Base-by-base conservation (phyloP, 2,797 vertebrate species). In the Siniperca undulata region DNA sequence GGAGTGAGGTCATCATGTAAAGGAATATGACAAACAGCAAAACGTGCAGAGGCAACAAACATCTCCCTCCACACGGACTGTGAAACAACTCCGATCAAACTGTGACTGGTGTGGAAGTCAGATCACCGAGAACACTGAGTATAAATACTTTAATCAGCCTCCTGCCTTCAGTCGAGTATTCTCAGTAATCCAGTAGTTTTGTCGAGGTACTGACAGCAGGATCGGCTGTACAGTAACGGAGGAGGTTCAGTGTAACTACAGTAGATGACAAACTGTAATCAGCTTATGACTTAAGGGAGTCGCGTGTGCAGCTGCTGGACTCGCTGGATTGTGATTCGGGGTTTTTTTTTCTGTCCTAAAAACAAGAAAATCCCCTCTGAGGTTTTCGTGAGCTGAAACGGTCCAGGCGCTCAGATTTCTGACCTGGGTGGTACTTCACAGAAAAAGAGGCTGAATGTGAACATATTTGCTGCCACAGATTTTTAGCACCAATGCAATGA, bases 241-340 rank as follows among this genome's bases (percentile, higher is more conserved):
- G 9, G 61, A 81, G 46, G 30, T 14, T 62, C 76, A 65, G 24
- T 9, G 64, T 58, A 69, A 71, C 60, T 42, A 62, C 78, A 72
- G 70, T 9, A 14, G 22, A 76, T 53, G 38, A 82, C 53, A 48
- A 52, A 42, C 60, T 34, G 74, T 89, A 76, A 84, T 82, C 86
- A 70, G 86, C 83, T 84, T 78, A 83, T 12, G 59, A 40, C 50
- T 73, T 14, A 50, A 38, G n/a, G n/a, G 58, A 70, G 44, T n/a
- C 27, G 42, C 42, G 50, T 20, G 42, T 74, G 59, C 81, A 82
- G 75, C 58, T 76, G 71, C 64, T 50, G 74, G 42, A 30, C 48
- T 59, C 1, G 2, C 7, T 11, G 58, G 42, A 55, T n/a, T 70
- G 36, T 27, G 30, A 55, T 55, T 60, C 36, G 42, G 38, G 6